Percentiles rank a stretch among this genome's conserved stretches.
phyloP scores from a whole-genome alignment of 2,797 vertebrate genomes.

The Sarcophilus harrisii region DNA sequence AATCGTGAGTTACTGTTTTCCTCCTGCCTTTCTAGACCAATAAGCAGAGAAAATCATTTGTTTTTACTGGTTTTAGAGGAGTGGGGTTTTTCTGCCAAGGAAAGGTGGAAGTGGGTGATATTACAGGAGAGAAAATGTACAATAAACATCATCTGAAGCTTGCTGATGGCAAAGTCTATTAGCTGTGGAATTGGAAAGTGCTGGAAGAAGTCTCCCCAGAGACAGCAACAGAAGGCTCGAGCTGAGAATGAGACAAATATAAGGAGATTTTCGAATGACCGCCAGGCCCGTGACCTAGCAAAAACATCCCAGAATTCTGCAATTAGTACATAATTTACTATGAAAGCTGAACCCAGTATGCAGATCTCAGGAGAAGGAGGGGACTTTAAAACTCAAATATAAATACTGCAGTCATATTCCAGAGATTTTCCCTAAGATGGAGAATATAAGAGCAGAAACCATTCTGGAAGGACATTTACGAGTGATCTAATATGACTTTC shows the following conservation, averaged over 20 bases:
- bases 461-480: background rate
- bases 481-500: background rate
- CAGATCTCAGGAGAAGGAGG: constrained; percentile 35
- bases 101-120: constrained; percentile 59
- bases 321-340: constrained; percentile 48
- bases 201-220: constrained; percentile 59
- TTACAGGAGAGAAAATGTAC: constrained; percentile 54
- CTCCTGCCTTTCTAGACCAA: background rate
- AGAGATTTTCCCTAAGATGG: background rate
- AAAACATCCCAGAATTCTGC: constrained; percentile 32
- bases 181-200: constrained; percentile 58
- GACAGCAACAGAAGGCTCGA: constrained; percentile 51
- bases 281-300: constrained; percentile 57
- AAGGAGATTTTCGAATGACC: constrained; percentile 37
- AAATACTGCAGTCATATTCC: constrained; percentile 21
- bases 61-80: background rate
- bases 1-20: background rate
- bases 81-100: constrained; percentile 14
- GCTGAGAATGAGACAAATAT: constrained; percentile 47
- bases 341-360: constrained; percentile 55
- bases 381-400: constrained; percentile 18
- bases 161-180: constrained; percentile 56
- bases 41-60: background rate
- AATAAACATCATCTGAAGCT: constrained; percentile 41
- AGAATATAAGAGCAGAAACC: background rate